Conservation (phyloP, 2,113 vertebrate genomes). For the Rhinolophus ferrumequinum region DNA sequence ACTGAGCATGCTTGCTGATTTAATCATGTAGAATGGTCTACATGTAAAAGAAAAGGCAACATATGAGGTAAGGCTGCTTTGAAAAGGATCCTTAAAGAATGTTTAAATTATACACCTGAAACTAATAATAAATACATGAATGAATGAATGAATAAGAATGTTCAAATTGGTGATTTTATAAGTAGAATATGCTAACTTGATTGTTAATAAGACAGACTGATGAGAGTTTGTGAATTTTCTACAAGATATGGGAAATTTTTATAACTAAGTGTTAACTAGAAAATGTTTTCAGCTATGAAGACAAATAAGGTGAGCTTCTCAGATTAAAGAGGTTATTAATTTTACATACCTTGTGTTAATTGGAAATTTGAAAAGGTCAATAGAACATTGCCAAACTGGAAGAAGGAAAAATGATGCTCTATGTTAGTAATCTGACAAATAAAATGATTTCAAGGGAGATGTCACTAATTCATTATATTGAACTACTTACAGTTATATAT, state of each 20-base stretch:
- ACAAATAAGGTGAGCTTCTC: conserved; percentile 26
- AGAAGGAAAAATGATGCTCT: background rate
- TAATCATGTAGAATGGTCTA: background rate
- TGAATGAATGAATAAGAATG: background rate
- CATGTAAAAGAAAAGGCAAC: background rate
- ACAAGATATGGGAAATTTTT: conserved; percentile 7
- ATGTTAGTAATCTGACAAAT: background rate
- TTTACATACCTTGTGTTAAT: background rate
- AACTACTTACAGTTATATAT: background rate
- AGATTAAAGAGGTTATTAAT: background rate
- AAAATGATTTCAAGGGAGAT: background rate
- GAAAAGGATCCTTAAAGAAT: background rate
- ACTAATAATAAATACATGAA: too few species aligned
- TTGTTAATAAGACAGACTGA: background rate
- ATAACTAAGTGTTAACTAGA: background rate
- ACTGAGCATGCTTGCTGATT: background rate
- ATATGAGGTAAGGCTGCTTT: background rate
- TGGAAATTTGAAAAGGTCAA: background rate
- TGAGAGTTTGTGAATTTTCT: conserved; percentile 15
- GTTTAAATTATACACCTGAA: background rate
- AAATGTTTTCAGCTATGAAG: background rate
- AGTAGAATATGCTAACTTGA: background rate
- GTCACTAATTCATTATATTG: background rate
- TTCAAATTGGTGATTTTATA: background rate
- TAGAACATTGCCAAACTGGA: background rate